Percentiles rank a stretch among this genome's conserved stretches.
phyloP scores from a whole-genome alignment of 2,888 invertebrate species.

The Norana najaformis region DNA sequence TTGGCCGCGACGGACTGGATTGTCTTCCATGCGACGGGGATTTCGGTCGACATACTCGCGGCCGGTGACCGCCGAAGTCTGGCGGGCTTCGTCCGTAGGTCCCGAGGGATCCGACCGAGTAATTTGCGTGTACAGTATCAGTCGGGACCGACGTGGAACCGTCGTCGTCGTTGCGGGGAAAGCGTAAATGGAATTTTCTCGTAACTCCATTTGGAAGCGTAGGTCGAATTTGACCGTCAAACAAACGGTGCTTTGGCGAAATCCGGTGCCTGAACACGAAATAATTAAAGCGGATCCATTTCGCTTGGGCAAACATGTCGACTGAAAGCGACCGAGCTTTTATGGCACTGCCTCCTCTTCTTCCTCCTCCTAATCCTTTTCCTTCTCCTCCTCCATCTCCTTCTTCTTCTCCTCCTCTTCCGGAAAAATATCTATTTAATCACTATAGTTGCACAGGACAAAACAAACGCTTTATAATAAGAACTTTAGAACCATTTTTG shows the following conservation, averaged over 20 bases:
- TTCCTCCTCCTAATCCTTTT: not conserved
- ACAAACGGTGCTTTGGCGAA: not conserved
- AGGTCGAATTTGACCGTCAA: conserved; percentile 6
- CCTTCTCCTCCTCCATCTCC: not conserved
- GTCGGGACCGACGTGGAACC: not conserved
- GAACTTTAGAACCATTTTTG: not conserved
- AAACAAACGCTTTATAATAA: not conserved
- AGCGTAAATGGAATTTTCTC: not conserved
- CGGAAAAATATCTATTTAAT: not conserved
- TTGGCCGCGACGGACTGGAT: not conserved
- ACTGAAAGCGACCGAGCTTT: not conserved
- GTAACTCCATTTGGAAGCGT: conserved; percentile 2
- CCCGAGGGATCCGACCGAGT: not conserved
- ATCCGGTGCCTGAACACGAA: not conserved
- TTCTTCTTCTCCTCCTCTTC: not conserved
- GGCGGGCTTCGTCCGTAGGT: not conserved
- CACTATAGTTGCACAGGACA: not conserved
- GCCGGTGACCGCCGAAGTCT: not conserved
- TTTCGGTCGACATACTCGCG: not conserved
- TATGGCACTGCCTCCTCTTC: not conserved
- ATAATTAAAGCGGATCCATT: not conserved
- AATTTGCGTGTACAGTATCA: not conserved
- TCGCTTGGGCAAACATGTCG: too few species aligned
- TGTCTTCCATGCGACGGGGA: not conserved
- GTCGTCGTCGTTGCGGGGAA: not conserved